Base-by-base conservation (phyloP, 2,888 invertebrate species). In the Harpalus rubripes region DNA sequence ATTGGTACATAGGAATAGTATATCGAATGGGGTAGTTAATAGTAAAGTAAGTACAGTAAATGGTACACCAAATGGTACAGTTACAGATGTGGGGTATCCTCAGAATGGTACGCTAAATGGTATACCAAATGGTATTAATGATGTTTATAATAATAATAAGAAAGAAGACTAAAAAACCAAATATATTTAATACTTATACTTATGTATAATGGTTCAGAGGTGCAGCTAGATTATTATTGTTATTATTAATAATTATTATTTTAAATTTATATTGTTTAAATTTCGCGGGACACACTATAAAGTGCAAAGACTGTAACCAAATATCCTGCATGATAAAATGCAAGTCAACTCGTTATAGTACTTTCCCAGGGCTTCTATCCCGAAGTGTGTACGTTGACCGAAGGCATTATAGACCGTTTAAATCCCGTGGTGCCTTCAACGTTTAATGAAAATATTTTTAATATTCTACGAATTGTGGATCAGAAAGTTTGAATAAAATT, bases 91-190 rank as follows among this genome's bases (percentile, higher is more conserved):
- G 8, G 44, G 12, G 12, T 12, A 52, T 10, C 2, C 2, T 12
- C 44, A 10, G 12, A 63, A 63, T 26, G 26, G 63, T 63, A 22
- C n/a, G 22, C 8, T 18, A 22, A 63, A 63, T 22, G 63, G 63
- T 63, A 22, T 26, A 22, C 32, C 63, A 63, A 26, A 63, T 26
- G 63, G 63, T 63, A n/a, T 63, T 5, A 26, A 18, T 8, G 22
- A 63, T 63, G 18, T 15, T 22, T 15, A 59, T 16, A 63, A 63
- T 63, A 63, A 63, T 63, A 26, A 63, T 63, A 63, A 63, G 18
- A 63, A 63, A 63, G 18, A 63, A 63, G 63, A 63, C 63, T 63
- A 63, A 63, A 63, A 63, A 63, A 22, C 63, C 22, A 63, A 63
- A 63, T 63, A 63, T 63, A 7, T 26, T 63, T 22, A 22, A 63